Base-by-base conservation (phyloP, 2,113 vertebrate genomes). In the Catharus bicknelli region DNA sequence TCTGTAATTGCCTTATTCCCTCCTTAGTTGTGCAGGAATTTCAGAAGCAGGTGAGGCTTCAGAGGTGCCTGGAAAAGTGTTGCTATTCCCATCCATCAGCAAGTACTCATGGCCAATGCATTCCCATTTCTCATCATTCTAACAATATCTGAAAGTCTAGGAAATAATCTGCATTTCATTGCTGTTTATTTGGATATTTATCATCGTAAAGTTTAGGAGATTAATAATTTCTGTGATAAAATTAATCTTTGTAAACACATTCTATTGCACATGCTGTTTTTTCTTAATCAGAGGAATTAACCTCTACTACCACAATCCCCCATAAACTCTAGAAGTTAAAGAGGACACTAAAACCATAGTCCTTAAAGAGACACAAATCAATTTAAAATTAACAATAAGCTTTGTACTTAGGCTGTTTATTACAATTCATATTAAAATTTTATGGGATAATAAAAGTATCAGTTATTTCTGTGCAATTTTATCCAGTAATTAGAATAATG, bases 211-310 rank as follows among this genome's bases (percentile, higher is more conserved):
- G 15, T 54, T 83, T 58, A 88, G 51, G 25, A 90, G 21, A 55
- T 27, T 7, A 29, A 83, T 76, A 4, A 68, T 50, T 78, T 57
- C 38, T 63, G 36, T 26, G 50, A 50, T 40, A 63, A 48, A 83
- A 54, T 77, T 86, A 66, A 66, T 85, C 25, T 92, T 86, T 76
- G 36, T 38, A 43, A 55, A 75, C 40, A 18, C 5, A 13, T 72
- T 48, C 32, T 54, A 13, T 67, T 77, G 9, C 14, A 30, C 32
- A 21, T 45, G 18, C 18, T 90, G 36, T 63, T 47, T 93, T 95
- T 92, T 61, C 77, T 95, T 96, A 94, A 90, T 25, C 58, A 86
- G 66, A 61, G 27, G 15, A 77, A 72, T 96, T 95, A 97, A 93
- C 78, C 54, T 88, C n/a, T 45, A 66, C 16, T 62, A 62, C 12